Percentiles rank a stretch among this genome's conserved stretches.
Conservation (phyloP, 92 coral and sea anemone species). For the Porites divaricata region DNA sequence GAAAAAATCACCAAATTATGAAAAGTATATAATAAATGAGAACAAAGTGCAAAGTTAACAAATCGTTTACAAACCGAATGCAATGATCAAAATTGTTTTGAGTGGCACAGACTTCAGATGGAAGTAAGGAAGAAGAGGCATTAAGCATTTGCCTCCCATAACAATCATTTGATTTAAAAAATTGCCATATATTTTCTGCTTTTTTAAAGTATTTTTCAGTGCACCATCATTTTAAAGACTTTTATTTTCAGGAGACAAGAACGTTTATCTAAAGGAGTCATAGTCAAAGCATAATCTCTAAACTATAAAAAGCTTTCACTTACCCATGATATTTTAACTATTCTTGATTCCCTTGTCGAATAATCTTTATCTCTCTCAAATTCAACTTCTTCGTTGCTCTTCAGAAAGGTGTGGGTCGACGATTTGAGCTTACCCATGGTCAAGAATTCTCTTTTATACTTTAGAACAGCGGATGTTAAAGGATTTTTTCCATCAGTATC, state of each 20-base stretch:
- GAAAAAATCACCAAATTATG: too few species aligned
- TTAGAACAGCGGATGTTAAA: conserved; percentile 21
- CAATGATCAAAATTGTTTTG: not conserved
- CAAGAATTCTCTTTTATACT: conserved; percentile 15
- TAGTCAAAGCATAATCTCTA: not conserved
- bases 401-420: too few species aligned
- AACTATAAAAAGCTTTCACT: not conserved
- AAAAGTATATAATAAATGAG: too few species aligned
- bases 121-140: too few species aligned
- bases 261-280: not conserved
- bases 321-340: conserved; percentile 20
- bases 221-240: too few species aligned
- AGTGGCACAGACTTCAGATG: not conserved
- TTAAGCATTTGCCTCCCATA: not conserved
- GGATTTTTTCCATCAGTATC: too few species aligned
- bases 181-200: too few species aligned
- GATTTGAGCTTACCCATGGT: not conserved
- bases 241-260: not conserved
- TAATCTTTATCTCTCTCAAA: not conserved
- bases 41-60: too few species aligned
- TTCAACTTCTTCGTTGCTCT: not conserved
- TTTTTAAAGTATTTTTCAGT: too few species aligned
- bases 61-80: too few species aligned
- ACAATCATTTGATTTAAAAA: too few species aligned
- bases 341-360: not conserved